Conservation (phyloP, 35 echinoderm and acorn worm species). For the Ophiothrix spiculata region DNA sequence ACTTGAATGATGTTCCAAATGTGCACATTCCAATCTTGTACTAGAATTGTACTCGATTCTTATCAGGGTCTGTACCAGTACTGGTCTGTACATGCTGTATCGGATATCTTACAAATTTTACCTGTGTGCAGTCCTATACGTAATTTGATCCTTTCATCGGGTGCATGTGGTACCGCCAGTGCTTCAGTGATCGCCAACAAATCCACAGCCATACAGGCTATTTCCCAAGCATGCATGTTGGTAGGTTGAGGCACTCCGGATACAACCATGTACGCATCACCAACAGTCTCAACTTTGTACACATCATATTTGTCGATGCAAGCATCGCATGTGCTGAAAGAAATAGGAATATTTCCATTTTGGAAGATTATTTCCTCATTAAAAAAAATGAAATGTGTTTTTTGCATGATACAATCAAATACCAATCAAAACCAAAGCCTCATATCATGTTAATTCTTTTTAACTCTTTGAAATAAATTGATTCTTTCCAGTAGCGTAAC, state of each 20-base stretch:
- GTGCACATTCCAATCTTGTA: too few relatives aligned
- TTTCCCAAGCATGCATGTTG: conserved; percentile 52
- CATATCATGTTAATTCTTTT: too few relatives aligned
- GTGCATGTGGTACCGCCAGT: conserved; percentile 40
- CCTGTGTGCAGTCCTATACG: conserved; percentile 72
- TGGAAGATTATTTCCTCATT: neutral
- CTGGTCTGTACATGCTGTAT: too few relatives aligned
- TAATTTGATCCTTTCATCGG: conserved; percentile 37
- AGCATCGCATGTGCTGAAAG: conserved; percentile 45
- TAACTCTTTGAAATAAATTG: too few relatives aligned
- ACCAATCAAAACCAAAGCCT: too few relatives aligned
- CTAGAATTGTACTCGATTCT: too few relatives aligned
- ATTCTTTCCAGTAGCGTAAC: too few relatives aligned
- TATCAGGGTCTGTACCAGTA: too few relatives aligned
- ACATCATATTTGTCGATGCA: conserved; percentile 73
- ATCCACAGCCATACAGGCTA: conserved; percentile 63
- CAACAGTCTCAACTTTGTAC: conserved; percentile 82
- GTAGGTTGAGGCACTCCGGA: conserved; percentile 54
- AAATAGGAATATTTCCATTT: neutral
- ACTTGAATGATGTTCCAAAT: too few relatives aligned
- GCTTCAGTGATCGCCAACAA: conserved; percentile 21
- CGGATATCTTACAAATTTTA: too few relatives aligned
- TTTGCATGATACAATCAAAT: too few relatives aligned
- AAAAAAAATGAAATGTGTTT: neutral
- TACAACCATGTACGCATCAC: conserved; percentile 81